These are phyloP conservation scores for Antitype chi DNA, from an alignment of 2,888 invertebrate species.

Conservation along the genomic window DNA sequence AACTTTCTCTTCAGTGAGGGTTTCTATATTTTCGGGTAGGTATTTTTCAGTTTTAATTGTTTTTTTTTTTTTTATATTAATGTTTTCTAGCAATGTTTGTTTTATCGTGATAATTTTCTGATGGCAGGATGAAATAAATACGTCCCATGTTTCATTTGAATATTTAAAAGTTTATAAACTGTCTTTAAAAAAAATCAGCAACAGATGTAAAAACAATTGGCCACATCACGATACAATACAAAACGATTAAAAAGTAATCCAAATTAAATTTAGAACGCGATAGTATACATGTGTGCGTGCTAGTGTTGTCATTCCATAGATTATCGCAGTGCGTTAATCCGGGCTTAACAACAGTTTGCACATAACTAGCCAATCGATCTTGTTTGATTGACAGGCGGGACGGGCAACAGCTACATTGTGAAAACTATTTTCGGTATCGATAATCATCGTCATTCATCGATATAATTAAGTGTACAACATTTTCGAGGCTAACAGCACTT, in stretches of 20 bases:
- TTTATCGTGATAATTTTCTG: neutral
- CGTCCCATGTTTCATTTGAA: no score
- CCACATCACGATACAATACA: conserved; percentile 33
- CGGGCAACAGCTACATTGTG: conserved; percentile 67
- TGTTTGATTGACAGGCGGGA: conserved; percentile 78
- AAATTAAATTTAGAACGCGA: conserved; percentile 57
- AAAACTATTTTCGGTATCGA: conserved; percentile 56
- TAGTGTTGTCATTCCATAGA: conserved; percentile 78
- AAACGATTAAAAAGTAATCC: conserved; percentile 28
- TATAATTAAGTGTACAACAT: conserved; percentile 46
- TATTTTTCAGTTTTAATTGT: neutral
- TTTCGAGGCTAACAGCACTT: conserved; percentile 30
- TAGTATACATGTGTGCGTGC: conserved; percentile 75
- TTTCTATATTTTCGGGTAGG: neutral
- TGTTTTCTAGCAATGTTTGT: neutral
- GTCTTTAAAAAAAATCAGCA: neutral
- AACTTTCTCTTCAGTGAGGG: neutral
- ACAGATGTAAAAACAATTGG: conserved; percentile 31
- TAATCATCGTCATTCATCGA: conserved; percentile 40
- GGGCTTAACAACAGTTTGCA: conserved; percentile 83
- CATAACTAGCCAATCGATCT: conserved; percentile 80
- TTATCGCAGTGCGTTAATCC: conserved; percentile 77
- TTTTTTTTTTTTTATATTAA: no score
- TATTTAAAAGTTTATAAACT: neutral
- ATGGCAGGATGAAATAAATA: neutral